Base-by-base conservation (phyloP, 2,888 invertebrate species). In the Apoda limacodes region DNA sequence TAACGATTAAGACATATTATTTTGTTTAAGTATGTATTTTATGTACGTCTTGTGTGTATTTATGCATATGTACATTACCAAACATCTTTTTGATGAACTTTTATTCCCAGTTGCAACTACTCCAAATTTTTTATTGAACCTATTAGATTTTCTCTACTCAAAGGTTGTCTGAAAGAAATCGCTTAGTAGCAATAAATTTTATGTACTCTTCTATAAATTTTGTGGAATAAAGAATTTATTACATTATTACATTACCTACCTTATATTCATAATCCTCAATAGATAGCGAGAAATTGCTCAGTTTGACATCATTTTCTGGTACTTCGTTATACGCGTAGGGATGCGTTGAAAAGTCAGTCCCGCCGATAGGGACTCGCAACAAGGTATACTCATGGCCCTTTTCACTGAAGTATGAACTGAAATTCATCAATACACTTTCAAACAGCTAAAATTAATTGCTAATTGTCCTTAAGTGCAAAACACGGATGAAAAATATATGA, bases 301-400 rank as follows among this genome's bases (percentile, higher is more conserved):
- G 67, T 0, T 60, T 49, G 2, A 52, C 53, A 42, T 86, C 85
- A 45, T 85, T 82, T 13, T 55, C 52, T 1, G 75, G 68, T 1
- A 44, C 22, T 35, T 86, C 85, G 51, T 88, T 87, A 55, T 92
- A 92, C 0, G 92, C 85, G 69, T 94, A 94, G 0, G 82, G 63
- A 22, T 69, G 82, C 0, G 85, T 83, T 1, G 93, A 94, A 63
- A 93, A 94, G 63, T 95, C 95, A 28, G 84, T 83, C 5, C 92
- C 91, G 1, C 87, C 93, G 37, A 93, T 89, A 0, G 94, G 89
- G 5, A 92, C 82, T 10, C 94, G 82, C 21, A 88, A 82, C 42
- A 93, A 63, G 46, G 82, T 88, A 59, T 92, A 93, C 34, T 85
- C 85, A 23, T 89, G 76, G 4, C 94, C 94, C 25, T 66, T 54